These are phyloP conservation scores for Progne subis DNA, from an alignment of 2,113 vertebrate species.

Conservation along the genomic window DNA sequence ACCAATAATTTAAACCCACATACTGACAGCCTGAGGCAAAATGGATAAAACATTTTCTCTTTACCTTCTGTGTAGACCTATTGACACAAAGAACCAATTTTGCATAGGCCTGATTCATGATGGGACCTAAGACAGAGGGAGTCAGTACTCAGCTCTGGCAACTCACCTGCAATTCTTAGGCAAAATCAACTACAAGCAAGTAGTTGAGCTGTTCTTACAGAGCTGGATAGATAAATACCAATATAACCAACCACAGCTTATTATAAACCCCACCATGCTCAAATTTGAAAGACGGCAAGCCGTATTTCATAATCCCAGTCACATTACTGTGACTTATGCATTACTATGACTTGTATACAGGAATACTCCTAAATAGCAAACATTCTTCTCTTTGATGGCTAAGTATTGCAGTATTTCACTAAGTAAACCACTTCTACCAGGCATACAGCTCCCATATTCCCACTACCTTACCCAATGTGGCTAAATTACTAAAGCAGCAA, in stretches of 20 bases:
- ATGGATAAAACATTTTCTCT: neutral
- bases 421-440: neutral
- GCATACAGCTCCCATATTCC: neutral
- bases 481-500: neutral
- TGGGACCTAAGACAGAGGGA: neutral
- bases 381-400: neutral
- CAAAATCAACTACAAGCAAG: neutral
- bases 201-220: neutral
- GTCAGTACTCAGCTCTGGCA: neutral
- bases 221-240: neutral
- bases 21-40: neutral
- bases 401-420: neutral
- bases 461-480: neutral
- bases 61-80: neutral
- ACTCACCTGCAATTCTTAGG: neutral
- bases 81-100: neutral
- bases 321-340: neutral
- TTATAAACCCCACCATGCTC: neutral
- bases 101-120: neutral
- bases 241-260: neutral
- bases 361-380: neutral
- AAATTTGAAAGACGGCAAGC: neutral
- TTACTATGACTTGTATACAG: neutral
- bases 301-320: neutral
- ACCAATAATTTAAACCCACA: neutral